A percentile compares a stretch with the other conserved stretches of the same genome.
Conservation (phyloP, 2,888 invertebrate genomes). For the Erebia palarica region DNA sequence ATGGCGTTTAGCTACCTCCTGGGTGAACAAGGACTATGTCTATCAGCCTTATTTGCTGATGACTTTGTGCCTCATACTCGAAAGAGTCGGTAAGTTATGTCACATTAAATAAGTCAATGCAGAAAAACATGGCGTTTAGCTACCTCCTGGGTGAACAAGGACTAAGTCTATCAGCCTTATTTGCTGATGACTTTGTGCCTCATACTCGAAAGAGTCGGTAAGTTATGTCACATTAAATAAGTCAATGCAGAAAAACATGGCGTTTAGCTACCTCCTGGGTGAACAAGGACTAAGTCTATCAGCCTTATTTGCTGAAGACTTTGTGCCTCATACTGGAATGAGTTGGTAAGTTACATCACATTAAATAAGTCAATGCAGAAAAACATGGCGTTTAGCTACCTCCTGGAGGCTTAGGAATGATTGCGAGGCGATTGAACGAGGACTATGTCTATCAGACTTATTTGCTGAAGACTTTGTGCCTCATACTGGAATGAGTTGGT, state of each 20-base stretch:
- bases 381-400: too few species aligned
- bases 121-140: slow-evolving; percentile 84
- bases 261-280: slow-evolving; percentile 85
- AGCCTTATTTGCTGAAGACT: too few species aligned
- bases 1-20: slow-evolving; percentile 85
- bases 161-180: slow-evolving; percentile 83
- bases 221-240: slow-evolving; percentile 35
- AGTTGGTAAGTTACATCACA: too few species aligned
- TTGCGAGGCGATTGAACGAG: slow-evolving; percentile 78
- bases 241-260: slow-evolving; percentile 81
- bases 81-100: slow-evolving; percentile 18
- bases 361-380: too few species aligned
- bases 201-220: slow-evolving; percentile 51
- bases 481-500: slow-evolving; percentile 56
- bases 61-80: slow-evolving; percentile 83
- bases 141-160: slow-evolving; percentile 83
- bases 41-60: slow-evolving; percentile 84
- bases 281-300: too few species aligned
- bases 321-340: too few species aligned
- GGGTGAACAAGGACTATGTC: slow-evolving; percentile 78
- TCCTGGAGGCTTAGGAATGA: slow-evolving; percentile 86
- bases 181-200: slow-evolving; percentile 86
- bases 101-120: slow-evolving; percentile 46
- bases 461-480: slow-evolving; percentile 86
- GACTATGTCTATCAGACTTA: slow-evolving; percentile 83